These are phyloP conservation scores for Glaucidium brasilianum DNA, from an alignment of 2,113 vertebrate genomes.

Conservation along the genomic window DNA sequence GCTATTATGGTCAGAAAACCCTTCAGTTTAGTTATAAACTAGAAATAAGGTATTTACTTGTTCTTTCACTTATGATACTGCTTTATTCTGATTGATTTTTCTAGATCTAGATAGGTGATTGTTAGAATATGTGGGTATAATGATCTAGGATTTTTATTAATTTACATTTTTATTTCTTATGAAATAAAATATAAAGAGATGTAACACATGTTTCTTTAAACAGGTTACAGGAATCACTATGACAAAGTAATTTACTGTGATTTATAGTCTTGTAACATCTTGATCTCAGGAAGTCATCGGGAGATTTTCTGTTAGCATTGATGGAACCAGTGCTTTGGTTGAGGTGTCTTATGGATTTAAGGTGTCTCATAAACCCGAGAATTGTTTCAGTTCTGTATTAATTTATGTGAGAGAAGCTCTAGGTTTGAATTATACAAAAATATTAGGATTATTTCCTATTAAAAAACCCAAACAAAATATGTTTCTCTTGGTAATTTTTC, in stretches of 20 bases:
- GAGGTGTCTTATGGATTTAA: not conserved
- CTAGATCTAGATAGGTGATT: not conserved
- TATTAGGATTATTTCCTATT: not conserved
- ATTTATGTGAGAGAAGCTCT: not conserved
- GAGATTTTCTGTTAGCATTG: not conserved
- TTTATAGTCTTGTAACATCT: not conserved
- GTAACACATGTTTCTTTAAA: not conserved
- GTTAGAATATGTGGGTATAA: not conserved
- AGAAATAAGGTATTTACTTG: not conserved
- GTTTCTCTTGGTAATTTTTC: not conserved
- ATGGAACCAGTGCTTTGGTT: fast-evolving
- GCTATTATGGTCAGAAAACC: not conserved
- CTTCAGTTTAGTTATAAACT: not conserved
- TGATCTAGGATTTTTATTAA: not conserved
- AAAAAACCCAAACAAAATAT: too few species aligned
- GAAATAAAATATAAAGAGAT: not conserved
- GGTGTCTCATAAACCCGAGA: not conserved
- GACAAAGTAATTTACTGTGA: not conserved
- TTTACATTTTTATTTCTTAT: not conserved
- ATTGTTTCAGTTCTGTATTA: not conserved
- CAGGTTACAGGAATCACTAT: not conserved
- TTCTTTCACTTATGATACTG: not conserved
- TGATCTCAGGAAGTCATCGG: not conserved
- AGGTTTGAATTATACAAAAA: not conserved
- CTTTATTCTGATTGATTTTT: not conserved